Evolutionary conservation across 2,888 invertebrate genomes (phyloP).

Genomic region (Acanthosepion esculentum): DNA sequence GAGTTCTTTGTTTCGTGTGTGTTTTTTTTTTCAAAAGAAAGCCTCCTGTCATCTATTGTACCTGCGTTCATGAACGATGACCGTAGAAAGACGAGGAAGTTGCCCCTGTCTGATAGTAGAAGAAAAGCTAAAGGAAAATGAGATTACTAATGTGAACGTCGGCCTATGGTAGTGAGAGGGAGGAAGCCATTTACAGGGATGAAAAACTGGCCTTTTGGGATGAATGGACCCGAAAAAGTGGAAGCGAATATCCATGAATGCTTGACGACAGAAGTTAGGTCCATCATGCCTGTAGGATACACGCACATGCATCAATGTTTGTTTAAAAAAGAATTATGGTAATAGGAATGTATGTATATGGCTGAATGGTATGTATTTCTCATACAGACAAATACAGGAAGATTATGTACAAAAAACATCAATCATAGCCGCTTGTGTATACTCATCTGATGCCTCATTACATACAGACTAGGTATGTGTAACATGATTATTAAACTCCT

Average conservation of each 20-base stretch:
- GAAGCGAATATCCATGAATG: neutral
- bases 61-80: neutral
- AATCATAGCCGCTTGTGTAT: too few species aligned
- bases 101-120: neutral
- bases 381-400: too few species aligned
- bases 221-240: neutral
- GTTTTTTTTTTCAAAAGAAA: neutral
- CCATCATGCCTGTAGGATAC: neutral
- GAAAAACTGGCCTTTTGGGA: neutral
- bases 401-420: too few species aligned
- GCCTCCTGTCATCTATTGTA: neutral
- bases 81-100: neutral
- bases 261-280: neutral
- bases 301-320: neutral
- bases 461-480: too few species aligned
- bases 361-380: too few species aligned
- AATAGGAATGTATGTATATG: too few species aligned
- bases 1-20: too few species aligned
- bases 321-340: neutral
- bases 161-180: neutral
- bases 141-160: neutral
- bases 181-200: neutral
- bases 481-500: too few species aligned
- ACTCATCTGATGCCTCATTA: too few species aligned
- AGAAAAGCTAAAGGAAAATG: neutral